A percentile compares a stretch with the other conserved stretches of the same genome.
These are phyloP conservation scores for Sebastes baramenuke DNA, from an alignment of 2,797 vertebrate species.

Conservation along the genomic window DNA sequence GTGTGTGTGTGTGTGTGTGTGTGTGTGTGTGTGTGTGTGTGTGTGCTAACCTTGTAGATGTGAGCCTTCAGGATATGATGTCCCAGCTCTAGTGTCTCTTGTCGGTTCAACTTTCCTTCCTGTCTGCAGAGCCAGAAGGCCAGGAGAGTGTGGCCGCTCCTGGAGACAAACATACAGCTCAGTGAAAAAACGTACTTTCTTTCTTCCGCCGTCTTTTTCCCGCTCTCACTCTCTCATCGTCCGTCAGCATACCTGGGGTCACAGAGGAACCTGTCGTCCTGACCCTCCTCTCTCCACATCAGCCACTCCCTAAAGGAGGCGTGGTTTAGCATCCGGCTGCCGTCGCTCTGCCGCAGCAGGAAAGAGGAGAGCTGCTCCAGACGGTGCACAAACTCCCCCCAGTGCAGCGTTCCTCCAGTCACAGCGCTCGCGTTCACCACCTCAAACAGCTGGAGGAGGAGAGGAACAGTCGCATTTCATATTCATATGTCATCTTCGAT, in stretches of 20 bases:
- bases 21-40: not conserved
- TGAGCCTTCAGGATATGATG: constrained; percentile 99
- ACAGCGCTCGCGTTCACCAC: constrained; percentile 92
- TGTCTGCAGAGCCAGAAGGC: constrained; percentile 98
- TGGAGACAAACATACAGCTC: constrained; percentile 47
- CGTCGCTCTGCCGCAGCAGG: constrained; percentile 90
- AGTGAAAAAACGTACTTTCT: not conserved
- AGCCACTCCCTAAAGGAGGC: constrained; percentile 98
- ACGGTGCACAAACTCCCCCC: constrained; percentile 93
- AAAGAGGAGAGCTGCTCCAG: constrained; percentile 95
- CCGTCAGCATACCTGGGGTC: constrained; percentile 88
- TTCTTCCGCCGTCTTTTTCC: not conserved
- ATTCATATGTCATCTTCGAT: not conserved
- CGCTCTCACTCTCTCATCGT: not conserved
- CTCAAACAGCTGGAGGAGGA: constrained; percentile 74
- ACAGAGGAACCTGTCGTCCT: constrained; percentile 97
- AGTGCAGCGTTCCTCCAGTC: constrained; percentile 86
- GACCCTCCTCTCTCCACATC: constrained; percentile 97
- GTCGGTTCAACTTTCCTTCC: constrained; percentile 92
- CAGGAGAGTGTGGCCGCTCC: constrained; percentile 96
- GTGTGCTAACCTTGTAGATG: constrained; percentile 91
- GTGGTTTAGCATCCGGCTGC: constrained; percentile 95
- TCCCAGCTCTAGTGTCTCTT: constrained; percentile 95
- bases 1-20: not conserved
- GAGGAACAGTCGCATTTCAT: not conserved